Percentiles rank a stretch among this genome's conserved stretches.
These are phyloP conservation scores for Cepphus grylle DNA, from an alignment of 2,113 vertebrate species.

Conservation along the genomic window DNA sequence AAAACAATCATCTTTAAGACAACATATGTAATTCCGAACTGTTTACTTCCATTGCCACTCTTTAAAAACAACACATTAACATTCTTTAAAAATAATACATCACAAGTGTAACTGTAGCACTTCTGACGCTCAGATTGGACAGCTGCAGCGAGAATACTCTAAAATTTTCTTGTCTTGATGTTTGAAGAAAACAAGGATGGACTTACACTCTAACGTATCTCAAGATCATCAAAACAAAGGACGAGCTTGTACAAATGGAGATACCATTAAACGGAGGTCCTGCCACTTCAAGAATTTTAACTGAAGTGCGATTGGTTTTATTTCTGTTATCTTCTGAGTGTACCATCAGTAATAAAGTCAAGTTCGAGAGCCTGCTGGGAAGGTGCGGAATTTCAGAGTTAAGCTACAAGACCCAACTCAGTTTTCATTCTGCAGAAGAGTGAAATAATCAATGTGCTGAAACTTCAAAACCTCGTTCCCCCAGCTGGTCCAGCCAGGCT, in stretches of 20 bases:
- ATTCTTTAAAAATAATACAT: background rate
- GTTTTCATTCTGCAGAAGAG: constrained; percentile 19
- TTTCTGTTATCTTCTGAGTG: background rate
- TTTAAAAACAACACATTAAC: background rate
- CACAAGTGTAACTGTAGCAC: background rate
- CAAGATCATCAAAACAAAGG: background rate
- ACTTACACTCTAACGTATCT: background rate
- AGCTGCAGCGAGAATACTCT: background rate
- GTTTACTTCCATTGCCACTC: background rate
- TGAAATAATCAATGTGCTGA: constrained; percentile 86
- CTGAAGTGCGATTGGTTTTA: background rate
- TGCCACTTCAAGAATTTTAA: background rate
- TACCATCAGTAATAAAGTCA: background rate
- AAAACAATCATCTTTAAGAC: background rate
- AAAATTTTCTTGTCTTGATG: background rate
- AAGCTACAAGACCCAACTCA: background rate
- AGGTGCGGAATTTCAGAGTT: background rate
- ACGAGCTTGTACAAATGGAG: background rate
- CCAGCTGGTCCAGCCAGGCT: constrained; percentile 96
- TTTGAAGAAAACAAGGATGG: background rate
- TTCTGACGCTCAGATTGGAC: background rate
- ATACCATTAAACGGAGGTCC: background rate
- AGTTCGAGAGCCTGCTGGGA: background rate
- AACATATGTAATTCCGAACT: background rate
- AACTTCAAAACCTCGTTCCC: constrained; percentile 97